Conservation (phyloP, 2,888 invertebrate species). For the Noctua comes region DNA sequence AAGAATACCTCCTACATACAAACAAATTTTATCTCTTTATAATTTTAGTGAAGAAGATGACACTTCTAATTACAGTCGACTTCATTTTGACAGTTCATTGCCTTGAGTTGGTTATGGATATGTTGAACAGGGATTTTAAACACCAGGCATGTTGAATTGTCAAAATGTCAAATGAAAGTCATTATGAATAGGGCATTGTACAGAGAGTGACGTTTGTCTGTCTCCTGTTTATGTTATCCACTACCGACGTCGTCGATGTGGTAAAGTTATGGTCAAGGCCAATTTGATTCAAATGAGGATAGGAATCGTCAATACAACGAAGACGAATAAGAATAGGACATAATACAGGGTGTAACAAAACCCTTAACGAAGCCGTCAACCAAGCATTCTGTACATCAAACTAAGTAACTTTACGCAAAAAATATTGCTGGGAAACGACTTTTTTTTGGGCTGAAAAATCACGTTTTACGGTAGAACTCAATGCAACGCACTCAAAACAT, state of each 20-base stretch:
- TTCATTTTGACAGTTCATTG: not conserved
- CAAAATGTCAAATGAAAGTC: not conserved
- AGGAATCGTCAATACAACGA: not conserved
- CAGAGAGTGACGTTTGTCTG: not conserved
- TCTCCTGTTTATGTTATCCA: not conserved
- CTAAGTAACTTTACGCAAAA: too few species aligned
- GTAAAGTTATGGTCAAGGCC: not conserved
- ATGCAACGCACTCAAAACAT: too few species aligned
- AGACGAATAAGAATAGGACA: not conserved
- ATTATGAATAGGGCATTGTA: not conserved
- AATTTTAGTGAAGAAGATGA: not conserved
- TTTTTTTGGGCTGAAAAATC: too few species aligned
- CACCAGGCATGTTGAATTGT: not conserved
- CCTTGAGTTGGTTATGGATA: not conserved
- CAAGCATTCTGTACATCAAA: too few species aligned
- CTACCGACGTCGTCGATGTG: not conserved
- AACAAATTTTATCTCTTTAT: too few species aligned
- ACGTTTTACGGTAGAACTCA: too few species aligned
- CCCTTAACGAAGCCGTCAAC: too few species aligned
- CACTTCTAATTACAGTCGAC: not conserved
- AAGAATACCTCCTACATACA: too few species aligned
- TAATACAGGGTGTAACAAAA: not conserved
- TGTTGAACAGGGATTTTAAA: not conserved
- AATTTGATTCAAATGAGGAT: not conserved
- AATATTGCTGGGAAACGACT: too few species aligned